phyloP scores from a whole-genome alignment of 2,113 vertebrate species.

The Limanda limanda region DNA sequence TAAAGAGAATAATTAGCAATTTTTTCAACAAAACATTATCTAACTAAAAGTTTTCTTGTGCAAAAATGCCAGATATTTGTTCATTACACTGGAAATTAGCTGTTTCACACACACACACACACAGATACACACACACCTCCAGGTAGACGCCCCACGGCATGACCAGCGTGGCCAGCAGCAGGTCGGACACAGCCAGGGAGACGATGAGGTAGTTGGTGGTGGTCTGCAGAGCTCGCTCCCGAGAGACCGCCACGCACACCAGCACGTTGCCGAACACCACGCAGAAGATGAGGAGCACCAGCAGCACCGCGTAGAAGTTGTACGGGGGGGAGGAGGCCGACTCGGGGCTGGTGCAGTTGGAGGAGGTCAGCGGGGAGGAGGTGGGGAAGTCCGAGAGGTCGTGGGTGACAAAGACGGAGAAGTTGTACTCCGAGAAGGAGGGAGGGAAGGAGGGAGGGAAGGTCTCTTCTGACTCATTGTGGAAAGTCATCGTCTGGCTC shows the following conservation, averaged over 20 bases:
- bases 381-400: slow-evolving; percentile 49
- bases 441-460: slow-evolving; percentile 30
- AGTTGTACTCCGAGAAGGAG: slow-evolving; percentile 39
- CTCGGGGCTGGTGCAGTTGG: slow-evolving; percentile 68
- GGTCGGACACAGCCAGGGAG: slow-evolving; percentile 83
- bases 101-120: slow-evolving; percentile 2
- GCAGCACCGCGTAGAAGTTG: slow-evolving; percentile 83
- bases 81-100: too few relatives aligned
- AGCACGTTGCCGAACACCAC: slow-evolving; percentile 85
- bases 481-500: slow-evolving; percentile 67
- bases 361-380: slow-evolving; percentile 32
- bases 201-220: slow-evolving; percentile 87
- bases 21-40: background rate
- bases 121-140: slow-evolving; percentile 67
- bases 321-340: slow-evolving; percentile 70
- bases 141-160: slow-evolving; percentile 87
- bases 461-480: slow-evolving; percentile 59
- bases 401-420: slow-evolving; percentile 46
- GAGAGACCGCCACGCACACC: slow-evolving; percentile 83
- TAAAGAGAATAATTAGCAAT: too few relatives aligned
- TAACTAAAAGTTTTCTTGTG: background rate
- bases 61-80: too few relatives aligned
- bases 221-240: slow-evolving; percentile 83
- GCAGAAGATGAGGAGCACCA: slow-evolving; percentile 84
- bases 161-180: slow-evolving; percentile 84